Base-by-base conservation (phyloP, 2,888 invertebrate genomes). In the Dicranocentrus wangi region DNA sequence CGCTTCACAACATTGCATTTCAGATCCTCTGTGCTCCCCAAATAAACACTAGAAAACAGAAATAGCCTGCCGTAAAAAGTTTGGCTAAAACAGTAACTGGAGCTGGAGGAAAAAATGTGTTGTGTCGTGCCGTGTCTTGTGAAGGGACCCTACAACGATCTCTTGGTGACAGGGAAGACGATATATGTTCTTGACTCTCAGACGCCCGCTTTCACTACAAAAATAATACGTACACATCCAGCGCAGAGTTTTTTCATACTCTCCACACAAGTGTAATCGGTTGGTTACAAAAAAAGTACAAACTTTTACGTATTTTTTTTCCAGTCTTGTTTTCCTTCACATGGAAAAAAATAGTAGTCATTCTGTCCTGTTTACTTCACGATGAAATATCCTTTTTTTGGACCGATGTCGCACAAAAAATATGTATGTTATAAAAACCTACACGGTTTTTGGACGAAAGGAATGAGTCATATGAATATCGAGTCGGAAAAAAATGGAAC, bases 41-140 rank as follows among this genome's bases (percentile, higher is more conserved):
- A 65, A 65, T 65, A 68, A 68, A 68, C 68, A 68, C 68, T 47
- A 28, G 43, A 68, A 68, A 68, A 27, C 68, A 68, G 51, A 68
- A 68, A 68, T 68, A 51, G 68, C 51, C 47, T 15, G 13, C 65
- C 43, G 28, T 42, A 65, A 65, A 55, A 43, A 27, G 65, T 21
- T 19, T 10, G 21, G 19, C 42, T 27, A 23, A n/a, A 61, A 58
- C 7, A 47, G 15, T 19, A 10, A 58, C 58, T 15, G 53, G n/a
- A 53, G 19, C 21, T 19, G 21, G 58, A 58, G 23, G 17, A 28
- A 28, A 60, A 60, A 28, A 17, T 23, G 8, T n/a, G 17, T 19
- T 19, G 21, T 19, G 19, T 28, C 60, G 28, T 60, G 60, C 17
- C 28, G 60, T 60, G 60, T 55, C 55, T 55, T 8, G 7, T 61